Conservation (phyloP, 2,888 invertebrate species). For the Drosophila maculinotata region DNA sequence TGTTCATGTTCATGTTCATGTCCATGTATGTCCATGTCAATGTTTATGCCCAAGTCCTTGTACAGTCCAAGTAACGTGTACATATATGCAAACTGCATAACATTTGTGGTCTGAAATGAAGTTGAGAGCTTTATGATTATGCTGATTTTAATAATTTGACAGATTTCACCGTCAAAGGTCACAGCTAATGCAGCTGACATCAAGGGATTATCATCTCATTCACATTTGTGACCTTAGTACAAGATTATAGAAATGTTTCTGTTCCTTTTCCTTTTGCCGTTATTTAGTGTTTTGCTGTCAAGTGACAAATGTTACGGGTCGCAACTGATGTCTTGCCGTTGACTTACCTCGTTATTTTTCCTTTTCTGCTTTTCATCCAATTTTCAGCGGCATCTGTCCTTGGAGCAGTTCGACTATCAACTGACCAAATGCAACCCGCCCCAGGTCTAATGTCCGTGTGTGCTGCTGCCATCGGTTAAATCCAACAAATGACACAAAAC, state of each 20-base stretch:
- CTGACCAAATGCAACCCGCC: slow-evolving; percentile 37
- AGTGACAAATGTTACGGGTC: slow-evolving; percentile 78
- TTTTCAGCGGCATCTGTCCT: slow-evolving; percentile 17
- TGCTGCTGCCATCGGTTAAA: slow-evolving; percentile 66
- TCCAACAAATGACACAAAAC: slow-evolving; percentile 81
- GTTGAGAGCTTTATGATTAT: slow-evolving; percentile 3
- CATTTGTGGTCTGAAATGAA: neutral
- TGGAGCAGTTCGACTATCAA: slow-evolving; percentile 16
- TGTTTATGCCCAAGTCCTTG: too few species aligned
- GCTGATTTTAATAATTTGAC: slow-evolving; percentile 30
- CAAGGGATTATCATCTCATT: neutral
- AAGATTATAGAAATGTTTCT: slow-evolving; percentile 13
- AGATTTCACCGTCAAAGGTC: slow-evolving; percentile 57
- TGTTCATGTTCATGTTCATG: neutral
- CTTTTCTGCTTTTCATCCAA: neutral
- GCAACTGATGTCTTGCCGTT: slow-evolving; percentile 40
- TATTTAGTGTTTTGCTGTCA: slow-evolving; percentile 71
- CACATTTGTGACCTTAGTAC: neutral
- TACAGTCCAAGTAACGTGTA: too few species aligned
- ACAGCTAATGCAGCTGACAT: slow-evolving; percentile 8
- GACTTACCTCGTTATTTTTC: slow-evolving; percentile 31
- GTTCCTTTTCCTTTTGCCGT: slow-evolving; percentile 55
- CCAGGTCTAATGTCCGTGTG: slow-evolving; percentile 27
- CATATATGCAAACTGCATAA: neutral
- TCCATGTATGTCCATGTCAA: neutral